Evolutionary conservation across 2,888 invertebrate genomes (phyloP), one percentile per base, ranked within the genome.

Genomic region (Luperina nickerlii): DNA sequence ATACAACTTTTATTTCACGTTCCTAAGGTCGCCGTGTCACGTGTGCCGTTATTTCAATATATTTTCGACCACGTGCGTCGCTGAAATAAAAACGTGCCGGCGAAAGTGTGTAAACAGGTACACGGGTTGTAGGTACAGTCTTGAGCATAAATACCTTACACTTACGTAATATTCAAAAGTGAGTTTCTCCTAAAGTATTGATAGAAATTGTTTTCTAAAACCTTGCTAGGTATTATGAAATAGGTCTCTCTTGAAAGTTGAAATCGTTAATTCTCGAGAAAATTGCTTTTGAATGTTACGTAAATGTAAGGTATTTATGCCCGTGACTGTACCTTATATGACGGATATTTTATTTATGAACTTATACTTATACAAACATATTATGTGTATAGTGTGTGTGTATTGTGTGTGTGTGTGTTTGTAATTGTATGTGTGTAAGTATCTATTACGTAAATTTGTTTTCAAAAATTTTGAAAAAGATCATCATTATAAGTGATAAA

Each of bases 71-170:
- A 92, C 90, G 89, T 89, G 89, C 85, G 71, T 27, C 76, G 81
- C 77, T 77, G 82, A 86, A 89, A 90, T 87, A 89, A 90, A 90
- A 91, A 92, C 92, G 92, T 92, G 91, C 70, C 87, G 45, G 84
- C 82, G 84, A 90, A 91, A 90, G 83, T 88, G 82, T 88, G 84
- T 83, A 83, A 91, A 87, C 83, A 78, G 76, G 68, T 76, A 73
- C 73, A 78, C 77, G 75, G 70, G 65, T 57, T 62, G 9, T 27
- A 54, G 18, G 54, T 20, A 81, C 71, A 70, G 65, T 65, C 20
- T 20, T 2, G 20, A 38, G 20, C 5, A 65, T 65, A 65, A 9
- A 38, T 65, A 5, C 65, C 20, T 63, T 38, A 32, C 65, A 65
- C 1, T 65, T 38, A 38, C 9, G 20, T 24, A 65, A 65, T 65